Evolutionary conservation across 2,888 invertebrate genomes (phyloP).

Genomic region (Boloria selene): DNA sequence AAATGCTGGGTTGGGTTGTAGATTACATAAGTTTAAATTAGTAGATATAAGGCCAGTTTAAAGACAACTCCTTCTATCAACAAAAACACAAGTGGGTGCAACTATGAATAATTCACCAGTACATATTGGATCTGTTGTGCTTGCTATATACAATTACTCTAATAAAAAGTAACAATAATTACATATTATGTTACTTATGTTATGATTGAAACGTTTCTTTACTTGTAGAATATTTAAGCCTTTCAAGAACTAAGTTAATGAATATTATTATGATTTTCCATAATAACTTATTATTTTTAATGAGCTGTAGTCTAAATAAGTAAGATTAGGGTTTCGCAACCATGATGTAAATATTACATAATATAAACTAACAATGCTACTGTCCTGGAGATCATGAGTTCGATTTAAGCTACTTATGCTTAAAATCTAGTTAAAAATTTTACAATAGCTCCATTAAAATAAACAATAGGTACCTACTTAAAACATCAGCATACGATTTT

Average conservation of each 20-base stretch:
- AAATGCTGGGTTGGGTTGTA: background rate
- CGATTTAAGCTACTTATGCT: background rate
- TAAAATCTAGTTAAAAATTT: background rate
- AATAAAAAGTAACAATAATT: conserved; percentile 24
- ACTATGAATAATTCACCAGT: conserved; percentile 11
- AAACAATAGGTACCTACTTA: background rate
- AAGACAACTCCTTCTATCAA: background rate
- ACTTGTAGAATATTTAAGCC: conserved; percentile 23
- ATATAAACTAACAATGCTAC: background rate
- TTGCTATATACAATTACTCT: background rate
- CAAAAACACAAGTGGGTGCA: conserved; percentile 12
- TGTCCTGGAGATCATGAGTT: background rate
- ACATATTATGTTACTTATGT: conserved; percentile 11
- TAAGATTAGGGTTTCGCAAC: background rate
- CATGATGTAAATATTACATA: conserved; percentile 1
- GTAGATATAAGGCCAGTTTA: background rate
- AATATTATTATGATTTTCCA: conserved; percentile 24
- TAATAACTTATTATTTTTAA: conserved; percentile 19
- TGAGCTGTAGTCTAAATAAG: background rate
- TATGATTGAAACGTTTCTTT: conserved; percentile 30
- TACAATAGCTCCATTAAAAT: background rate
- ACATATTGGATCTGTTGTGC: background rate
- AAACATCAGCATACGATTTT: too few species aligned
- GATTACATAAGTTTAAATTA: background rate
- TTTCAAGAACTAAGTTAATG: conserved; percentile 24